Evolutionary conservation across 2,888 invertebrate species (phyloP).

Genomic region (Oithona nana): DNA sequence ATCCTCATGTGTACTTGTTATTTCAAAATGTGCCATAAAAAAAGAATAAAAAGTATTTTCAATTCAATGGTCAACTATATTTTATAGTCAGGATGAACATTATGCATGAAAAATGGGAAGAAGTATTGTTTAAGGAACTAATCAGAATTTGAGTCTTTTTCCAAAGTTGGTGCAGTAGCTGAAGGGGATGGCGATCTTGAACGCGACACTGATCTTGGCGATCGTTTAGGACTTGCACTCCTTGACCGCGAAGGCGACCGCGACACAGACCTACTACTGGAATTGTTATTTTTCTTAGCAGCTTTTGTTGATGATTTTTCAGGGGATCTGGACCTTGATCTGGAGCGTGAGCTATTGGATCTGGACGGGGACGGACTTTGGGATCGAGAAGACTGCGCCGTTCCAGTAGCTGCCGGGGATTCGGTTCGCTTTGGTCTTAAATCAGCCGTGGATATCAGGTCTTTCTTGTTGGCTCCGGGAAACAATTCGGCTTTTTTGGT

Average conservation of each 20-base stretch:
- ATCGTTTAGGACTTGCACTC: not conserved
- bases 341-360: not conserved
- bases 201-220: not conserved
- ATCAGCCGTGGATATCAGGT: not conserved
- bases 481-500: slow-evolving; percentile 2
- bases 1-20: too few species aligned
- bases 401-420: not conserved
- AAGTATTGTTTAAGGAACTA: too few species aligned
- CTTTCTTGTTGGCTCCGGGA: slow-evolving; percentile 7
- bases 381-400: not conserved
- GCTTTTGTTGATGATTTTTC: not conserved
- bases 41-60: too few species aligned
- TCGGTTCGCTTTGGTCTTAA: not conserved
- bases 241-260: not conserved
- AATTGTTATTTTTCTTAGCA: not conserved
- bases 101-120: too few species aligned
- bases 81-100: too few species aligned
- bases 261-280: not conserved
- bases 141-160: too few species aligned
- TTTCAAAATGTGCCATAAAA: too few species aligned
- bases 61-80: too few species aligned
- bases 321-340: not conserved
- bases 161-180: too few species aligned
- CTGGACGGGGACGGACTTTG: not conserved
- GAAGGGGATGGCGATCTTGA: not conserved